These are phyloP conservation scores for Tetragonisca angustula DNA, from an alignment of 2,888 invertebrate genomes.

Conservation along the genomic window DNA sequence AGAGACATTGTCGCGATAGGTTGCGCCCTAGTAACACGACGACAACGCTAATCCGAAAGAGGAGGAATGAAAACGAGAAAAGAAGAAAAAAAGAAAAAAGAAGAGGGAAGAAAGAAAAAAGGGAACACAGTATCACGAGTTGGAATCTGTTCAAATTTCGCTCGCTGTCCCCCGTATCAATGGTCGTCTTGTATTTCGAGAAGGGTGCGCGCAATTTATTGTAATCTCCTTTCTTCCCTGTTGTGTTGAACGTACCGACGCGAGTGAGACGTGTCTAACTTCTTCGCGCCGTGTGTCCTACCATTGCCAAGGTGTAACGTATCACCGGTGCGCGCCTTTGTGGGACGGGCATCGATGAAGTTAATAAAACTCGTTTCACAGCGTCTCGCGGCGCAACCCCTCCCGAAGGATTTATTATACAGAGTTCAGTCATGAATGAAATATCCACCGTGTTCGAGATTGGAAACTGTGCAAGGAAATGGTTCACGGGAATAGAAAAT, in stretches of 20 bases:
- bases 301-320: slow-evolving; percentile 53
- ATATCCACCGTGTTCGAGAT: slow-evolving; percentile 2
- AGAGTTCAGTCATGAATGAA: slow-evolving; percentile 18
- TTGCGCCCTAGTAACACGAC: slow-evolving; percentile 49
- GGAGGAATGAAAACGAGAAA: slow-evolving; percentile 43
- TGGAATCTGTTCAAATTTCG: slow-evolving; percentile 60
- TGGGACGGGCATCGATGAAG: slow-evolving; percentile 49
- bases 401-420: slow-evolving; percentile 43
- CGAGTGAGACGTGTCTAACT: slow-evolving; percentile 61
- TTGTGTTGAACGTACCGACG: slow-evolving; percentile 40
- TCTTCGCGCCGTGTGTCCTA: slow-evolving; percentile 25
- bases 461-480: neutral
- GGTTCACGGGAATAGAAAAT: neutral
- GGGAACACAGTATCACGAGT: slow-evolving; percentile 68
- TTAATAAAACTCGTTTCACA: slow-evolving; percentile 65
- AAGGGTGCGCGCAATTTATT: slow-evolving; percentile 79
- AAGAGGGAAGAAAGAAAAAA: slow-evolving; percentile 27
- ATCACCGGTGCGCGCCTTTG: slow-evolving; percentile 46
- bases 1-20: slow-evolving; percentile 54
- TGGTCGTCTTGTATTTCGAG: slow-evolving; percentile 76
- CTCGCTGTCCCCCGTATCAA: slow-evolving; percentile 53
- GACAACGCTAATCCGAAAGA: slow-evolving; percentile 1
- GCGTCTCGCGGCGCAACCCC: slow-evolving; percentile 9
- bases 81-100: no score
- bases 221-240: slow-evolving; percentile 69